Percentiles rank a stretch among this genome's conserved stretches.
These are phyloP conservation scores for Parazoanthus swiftii DNA, from an alignment of 92 coral and sea anemone genomes.

Conservation along the genomic window DNA sequence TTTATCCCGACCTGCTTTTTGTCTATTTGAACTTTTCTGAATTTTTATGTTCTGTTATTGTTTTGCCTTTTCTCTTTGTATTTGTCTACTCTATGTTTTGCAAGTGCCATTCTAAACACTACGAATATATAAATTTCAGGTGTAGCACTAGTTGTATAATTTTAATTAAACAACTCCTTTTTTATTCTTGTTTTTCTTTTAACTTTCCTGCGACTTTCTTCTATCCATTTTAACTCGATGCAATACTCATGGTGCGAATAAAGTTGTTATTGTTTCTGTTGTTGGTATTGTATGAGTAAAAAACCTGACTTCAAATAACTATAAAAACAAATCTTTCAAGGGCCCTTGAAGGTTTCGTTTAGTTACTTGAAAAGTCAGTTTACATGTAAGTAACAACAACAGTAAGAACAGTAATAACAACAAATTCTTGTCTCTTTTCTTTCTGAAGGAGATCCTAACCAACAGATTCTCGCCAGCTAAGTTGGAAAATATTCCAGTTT, in stretches of 20 bases:
- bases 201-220: not conserved
- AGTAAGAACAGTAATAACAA: not conserved
- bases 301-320: too few species aligned
- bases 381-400: not conserved
- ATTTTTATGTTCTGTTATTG: not conserved
- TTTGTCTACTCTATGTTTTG: not conserved
- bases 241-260: not conserved
- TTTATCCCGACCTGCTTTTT: not conserved
- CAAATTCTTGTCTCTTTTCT: not conserved
- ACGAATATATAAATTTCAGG: too few species aligned
- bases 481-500: conserved; percentile 63
- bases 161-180: not conserved
- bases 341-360: not conserved
- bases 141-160: not conserved
- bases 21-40: not conserved
- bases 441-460: conserved; percentile 66
- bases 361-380: not conserved
- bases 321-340: too few species aligned
- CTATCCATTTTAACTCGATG: not conserved
- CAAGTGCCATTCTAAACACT: too few species aligned
- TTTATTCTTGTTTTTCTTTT: too few species aligned
- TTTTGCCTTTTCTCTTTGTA: not conserved
- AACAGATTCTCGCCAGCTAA: conserved; percentile 71
- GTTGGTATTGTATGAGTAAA: too few species aligned
- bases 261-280: too few species aligned